phyloP scores from a whole-genome alignment of 2,113 vertebrate genomes.

The Neodon shergylaensis region DNA sequence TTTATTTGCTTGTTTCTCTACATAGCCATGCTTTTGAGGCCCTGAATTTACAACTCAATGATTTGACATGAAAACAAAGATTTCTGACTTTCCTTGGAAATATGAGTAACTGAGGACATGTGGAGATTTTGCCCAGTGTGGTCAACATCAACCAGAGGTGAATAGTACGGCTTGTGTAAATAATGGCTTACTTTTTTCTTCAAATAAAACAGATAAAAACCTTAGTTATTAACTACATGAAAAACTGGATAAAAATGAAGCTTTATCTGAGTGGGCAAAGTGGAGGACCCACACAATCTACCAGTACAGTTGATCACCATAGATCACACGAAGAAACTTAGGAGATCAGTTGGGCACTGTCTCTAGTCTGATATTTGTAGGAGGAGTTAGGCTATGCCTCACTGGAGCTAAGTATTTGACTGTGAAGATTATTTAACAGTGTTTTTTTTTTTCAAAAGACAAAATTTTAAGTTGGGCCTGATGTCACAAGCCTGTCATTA shows the following conservation, averaged over 20 bases:
- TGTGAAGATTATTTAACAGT: not conserved
- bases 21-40: not conserved
- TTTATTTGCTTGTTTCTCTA: not conserved
- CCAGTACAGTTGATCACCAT: not conserved
- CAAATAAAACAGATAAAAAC: not conserved
- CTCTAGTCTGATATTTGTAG: not conserved
- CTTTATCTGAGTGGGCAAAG: not conserved
- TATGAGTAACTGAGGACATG: not conserved
- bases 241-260: not conserved
- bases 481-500: not conserved
- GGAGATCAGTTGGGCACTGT: not conserved
- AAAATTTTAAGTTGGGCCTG: not conserved
- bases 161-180: not conserved
- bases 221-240: not conserved
- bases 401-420: too few relatives aligned
- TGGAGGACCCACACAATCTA: not conserved
- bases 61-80: slow-evolving; percentile 14
- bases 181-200: not conserved
- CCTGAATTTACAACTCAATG: not conserved
- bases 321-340: not conserved
- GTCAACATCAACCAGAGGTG: not conserved
- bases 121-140: not conserved
- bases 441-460: not conserved
- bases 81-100: not conserved
- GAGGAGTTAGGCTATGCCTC: not conserved